These are phyloP conservation scores for Falco punctatus DNA, from an alignment of 2,113 vertebrate genomes.

Conservation along the genomic window DNA sequence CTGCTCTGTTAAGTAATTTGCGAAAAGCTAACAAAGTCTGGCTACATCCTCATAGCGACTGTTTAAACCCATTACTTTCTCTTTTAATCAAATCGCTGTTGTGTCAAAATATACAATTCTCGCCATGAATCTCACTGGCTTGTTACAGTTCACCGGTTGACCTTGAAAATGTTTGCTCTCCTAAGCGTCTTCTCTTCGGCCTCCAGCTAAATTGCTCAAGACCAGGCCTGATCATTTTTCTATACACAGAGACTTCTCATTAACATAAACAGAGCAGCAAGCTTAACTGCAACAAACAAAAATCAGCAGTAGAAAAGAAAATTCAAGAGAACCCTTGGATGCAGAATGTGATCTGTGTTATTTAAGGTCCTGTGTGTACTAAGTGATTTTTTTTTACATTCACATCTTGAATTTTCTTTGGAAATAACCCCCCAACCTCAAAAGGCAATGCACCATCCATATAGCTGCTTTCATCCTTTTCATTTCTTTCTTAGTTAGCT, in stretches of 20 bases:
- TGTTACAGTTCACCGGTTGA: conserved; percentile 95
- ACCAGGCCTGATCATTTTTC: conserved; percentile 83
- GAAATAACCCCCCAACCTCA: neutral
- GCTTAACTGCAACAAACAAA: conserved; percentile 61
- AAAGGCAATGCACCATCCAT: neutral
- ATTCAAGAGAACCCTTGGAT: neutral
- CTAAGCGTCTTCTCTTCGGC: conserved; percentile 86
- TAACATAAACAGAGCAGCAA: conserved; percentile 80
- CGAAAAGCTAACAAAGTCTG: conserved; percentile 89
- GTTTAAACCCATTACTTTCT: conserved; percentile 99
- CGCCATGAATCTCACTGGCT: conserved; percentile 89
- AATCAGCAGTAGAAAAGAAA: conserved; percentile 13
- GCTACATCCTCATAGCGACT: conserved; percentile 91
- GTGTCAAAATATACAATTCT: conserved; percentile 95
- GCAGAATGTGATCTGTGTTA: neutral
- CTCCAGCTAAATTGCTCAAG: conserved; percentile 82
- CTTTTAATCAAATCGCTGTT: conserved; percentile 97
- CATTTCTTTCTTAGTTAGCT: conserved; percentile 10
- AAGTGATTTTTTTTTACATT: neutral
- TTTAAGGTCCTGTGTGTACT: neutral
- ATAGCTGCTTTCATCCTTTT: neutral
- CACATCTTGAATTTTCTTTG: neutral
- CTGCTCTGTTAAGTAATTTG: conserved; percentile 90
- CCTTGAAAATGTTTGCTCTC: conserved; percentile 98
- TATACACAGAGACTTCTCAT: conserved; percentile 78